Percentiles rank a stretch among this genome's conserved stretches.
Conservation (phyloP, 1,140 invertebrate genomes). For the Plodia interpunctella region DNA sequence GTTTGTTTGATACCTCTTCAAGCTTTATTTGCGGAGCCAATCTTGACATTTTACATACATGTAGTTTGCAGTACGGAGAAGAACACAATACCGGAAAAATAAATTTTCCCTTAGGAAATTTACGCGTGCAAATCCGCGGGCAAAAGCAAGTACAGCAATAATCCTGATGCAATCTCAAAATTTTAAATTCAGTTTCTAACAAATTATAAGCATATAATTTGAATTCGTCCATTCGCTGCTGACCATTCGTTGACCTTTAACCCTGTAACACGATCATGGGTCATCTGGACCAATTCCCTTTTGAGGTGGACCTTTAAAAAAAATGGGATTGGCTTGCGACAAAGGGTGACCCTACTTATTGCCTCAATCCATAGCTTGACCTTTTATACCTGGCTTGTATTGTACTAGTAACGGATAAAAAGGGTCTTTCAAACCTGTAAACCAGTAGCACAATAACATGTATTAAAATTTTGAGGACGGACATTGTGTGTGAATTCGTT, state of each 20-base stretch:
- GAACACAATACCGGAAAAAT: too few species aligned
- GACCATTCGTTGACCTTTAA: conserved; percentile 54
- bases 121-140: too few species aligned
- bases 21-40: too few species aligned
- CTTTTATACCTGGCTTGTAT: conserved; percentile 21
- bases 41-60: too few species aligned
- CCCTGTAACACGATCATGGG: conserved; percentile 48
- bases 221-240: conserved; percentile 17
- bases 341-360: conserved; percentile 49
- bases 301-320: conserved; percentile 38
- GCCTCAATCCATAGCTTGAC: conserved; percentile 33
- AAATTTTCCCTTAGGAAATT: too few species aligned
- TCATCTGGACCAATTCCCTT: conserved; percentile 56
- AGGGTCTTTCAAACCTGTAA: conserved; percentile 40
- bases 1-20: too few species aligned
- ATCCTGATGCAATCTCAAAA: too few species aligned
- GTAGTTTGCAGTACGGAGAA: too few species aligned
- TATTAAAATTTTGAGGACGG: conserved; percentile 10
- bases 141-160: too few species aligned
- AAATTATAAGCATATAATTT: neutral
- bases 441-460: conserved; percentile 32
- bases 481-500: conserved; percentile 12
- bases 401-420: conserved; percentile 30
- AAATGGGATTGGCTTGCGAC: conserved; percentile 53
- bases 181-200: neutral